These are phyloP conservation scores for Horisme vitalbata DNA, from an alignment of 2,888 invertebrate genomes.

Conservation along the genomic window DNA sequence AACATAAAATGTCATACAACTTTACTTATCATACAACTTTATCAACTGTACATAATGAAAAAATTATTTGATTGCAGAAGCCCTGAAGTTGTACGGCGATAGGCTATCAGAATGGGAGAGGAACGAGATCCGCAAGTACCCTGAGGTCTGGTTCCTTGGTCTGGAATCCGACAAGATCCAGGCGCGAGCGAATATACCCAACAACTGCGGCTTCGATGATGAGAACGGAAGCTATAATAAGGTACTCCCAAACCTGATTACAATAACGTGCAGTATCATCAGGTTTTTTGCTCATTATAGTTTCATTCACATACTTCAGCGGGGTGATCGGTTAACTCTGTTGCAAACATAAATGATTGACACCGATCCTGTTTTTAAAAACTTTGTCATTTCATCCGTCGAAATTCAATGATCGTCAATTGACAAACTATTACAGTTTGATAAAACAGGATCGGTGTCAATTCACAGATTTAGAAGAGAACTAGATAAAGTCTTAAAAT, in stretches of 20 bases:
- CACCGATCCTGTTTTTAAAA: too few relatives aligned
- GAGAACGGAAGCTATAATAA: constrained; percentile 97
- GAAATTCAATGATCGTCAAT: too few relatives aligned
- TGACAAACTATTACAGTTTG: too few relatives aligned
- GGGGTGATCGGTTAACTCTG: too few relatives aligned
- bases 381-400: too few relatives aligned
- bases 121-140: constrained; percentile 94
- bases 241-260: constrained; percentile 42
- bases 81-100: constrained; percentile 91
- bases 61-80: constrained; percentile 84
- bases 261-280: too few relatives aligned
- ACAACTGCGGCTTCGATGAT: constrained; percentile 95
- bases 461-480: too few relatives aligned
- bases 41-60: neutral
- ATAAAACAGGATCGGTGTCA: too few relatives aligned
- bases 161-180: constrained; percentile 93
- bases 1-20: neutral
- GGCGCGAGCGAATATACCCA: constrained; percentile 89
- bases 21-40: neutral
- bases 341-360: too few relatives aligned
- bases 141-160: constrained; percentile 97
- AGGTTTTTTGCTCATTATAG: too few relatives aligned
- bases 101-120: constrained; percentile 95
- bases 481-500: too few relatives aligned
- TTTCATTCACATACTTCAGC: too few relatives aligned